These are phyloP conservation scores for Zoanthus gigantus DNA, from an alignment of 92 coral and sea anemone species.

Conservation along the genomic window DNA sequence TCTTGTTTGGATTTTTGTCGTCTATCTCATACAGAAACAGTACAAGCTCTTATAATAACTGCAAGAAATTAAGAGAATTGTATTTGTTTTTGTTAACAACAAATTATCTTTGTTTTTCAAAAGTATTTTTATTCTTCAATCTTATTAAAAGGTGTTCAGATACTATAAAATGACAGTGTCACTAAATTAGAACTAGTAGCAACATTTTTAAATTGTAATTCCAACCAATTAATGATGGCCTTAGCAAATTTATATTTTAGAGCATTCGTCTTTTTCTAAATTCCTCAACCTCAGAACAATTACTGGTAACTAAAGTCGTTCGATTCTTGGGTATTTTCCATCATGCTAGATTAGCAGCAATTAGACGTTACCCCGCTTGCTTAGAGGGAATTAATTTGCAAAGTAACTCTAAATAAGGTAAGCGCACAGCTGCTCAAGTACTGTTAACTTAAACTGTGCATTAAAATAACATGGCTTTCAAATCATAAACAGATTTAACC, in stretches of 20 bases:
- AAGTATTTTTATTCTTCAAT: too few relatives aligned
- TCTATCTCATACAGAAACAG: too few relatives aligned
- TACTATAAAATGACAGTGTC: background rate
- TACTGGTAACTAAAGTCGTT: background rate
- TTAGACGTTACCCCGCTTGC: background rate
- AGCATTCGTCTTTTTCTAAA: background rate
- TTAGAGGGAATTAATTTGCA: background rate
- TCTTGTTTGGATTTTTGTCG: too few relatives aligned
- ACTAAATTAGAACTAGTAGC: background rate
- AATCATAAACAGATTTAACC: slow-evolving; percentile 96
- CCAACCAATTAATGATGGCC: background rate
- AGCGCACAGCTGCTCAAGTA: slow-evolving; percentile 8
- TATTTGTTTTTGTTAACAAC: too few relatives aligned
- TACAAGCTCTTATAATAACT: too few relatives aligned
- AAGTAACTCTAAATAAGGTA: background rate
- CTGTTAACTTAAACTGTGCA: slow-evolving; percentile 12
- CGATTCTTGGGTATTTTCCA: background rate
- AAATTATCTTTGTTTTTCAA: too few relatives aligned
- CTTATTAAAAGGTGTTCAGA: background rate
- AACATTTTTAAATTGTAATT: background rate
- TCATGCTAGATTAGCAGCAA: background rate
- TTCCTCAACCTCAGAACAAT: background rate
- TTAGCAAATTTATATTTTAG: background rate
- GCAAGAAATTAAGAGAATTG: too few relatives aligned
- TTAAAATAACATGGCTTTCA: slow-evolving; percentile 59